phyloP scores from a whole-genome alignment of 2,888 invertebrate species.

The Agrotis exclamationis region DNA sequence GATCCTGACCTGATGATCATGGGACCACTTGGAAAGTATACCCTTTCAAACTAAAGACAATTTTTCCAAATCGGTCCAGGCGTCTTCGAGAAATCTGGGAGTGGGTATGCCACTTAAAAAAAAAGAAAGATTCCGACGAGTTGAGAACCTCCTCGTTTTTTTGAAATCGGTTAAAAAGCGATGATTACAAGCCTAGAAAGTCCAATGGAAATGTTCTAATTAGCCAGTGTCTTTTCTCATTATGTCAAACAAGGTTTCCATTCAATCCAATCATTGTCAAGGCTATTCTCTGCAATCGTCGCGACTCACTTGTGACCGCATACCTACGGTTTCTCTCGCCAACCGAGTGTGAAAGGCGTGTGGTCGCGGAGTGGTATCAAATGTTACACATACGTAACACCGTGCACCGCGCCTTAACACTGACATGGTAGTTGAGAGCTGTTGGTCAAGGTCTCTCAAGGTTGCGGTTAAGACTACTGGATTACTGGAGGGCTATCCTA shows the following conservation, averaged over 20 bases:
- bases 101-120: no score
- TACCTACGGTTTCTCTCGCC: constrained; percentile 9
- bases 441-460: constrained; percentile 32
- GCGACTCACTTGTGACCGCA: background rate
- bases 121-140: no score
- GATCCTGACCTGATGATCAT: no score
- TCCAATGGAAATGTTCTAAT: background rate
- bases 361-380: constrained; percentile 23
- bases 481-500: background rate
- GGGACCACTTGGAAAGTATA: no score
- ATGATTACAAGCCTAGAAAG: background rate
- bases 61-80: no score
- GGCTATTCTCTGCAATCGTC: background rate
- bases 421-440: constrained; percentile 12
- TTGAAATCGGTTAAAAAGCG: no score
- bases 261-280: background rate
- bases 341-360: constrained; percentile 23
- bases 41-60: no score
- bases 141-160: no score
- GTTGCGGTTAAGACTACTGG: constrained; percentile 10
- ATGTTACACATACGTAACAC: constrained; percentile 35
- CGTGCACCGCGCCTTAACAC: constrained; percentile 14
- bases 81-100: no score
- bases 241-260: constrained; percentile 5
- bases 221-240: background rate